phyloP scores from a whole-genome alignment of 2,888 invertebrate species.

The Hypolimnas misippus region DNA sequence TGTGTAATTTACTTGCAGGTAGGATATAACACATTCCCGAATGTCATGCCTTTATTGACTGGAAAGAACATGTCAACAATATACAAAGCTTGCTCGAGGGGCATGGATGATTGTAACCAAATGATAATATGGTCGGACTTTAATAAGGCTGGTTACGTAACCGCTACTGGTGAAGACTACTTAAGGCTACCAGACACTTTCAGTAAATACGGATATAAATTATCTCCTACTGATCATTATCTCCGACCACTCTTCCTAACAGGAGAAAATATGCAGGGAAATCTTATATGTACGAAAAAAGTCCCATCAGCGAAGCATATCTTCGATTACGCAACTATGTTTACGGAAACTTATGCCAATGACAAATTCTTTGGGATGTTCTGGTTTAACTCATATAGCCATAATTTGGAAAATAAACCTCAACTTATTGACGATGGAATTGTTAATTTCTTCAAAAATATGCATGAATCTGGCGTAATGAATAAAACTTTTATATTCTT shows the following conservation, averaged over 20 bases:
- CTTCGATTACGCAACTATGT: slow-evolving; percentile 86
- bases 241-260: slow-evolving; percentile 88
- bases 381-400: slow-evolving; percentile 90
- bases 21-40: slow-evolving; percentile 94
- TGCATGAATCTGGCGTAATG: slow-evolving; percentile 80
- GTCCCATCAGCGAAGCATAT: slow-evolving; percentile 86
- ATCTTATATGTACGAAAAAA: slow-evolving; percentile 68
- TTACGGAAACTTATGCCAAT: slow-evolving; percentile 83
- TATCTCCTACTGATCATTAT: slow-evolving; percentile 92
- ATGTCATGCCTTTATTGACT: slow-evolving; percentile 90
- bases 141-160: slow-evolving; percentile 87
- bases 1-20: slow-evolving; percentile 73
- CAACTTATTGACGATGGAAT: slow-evolving; percentile 86
- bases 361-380: slow-evolving; percentile 88
- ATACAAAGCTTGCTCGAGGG: slow-evolving; percentile 73
- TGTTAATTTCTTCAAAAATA: slow-evolving; percentile 77
- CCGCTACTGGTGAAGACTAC: slow-evolving; percentile 91
- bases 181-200: slow-evolving; percentile 87
- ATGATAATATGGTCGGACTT: slow-evolving; percentile 91
- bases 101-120: slow-evolving; percentile 86
- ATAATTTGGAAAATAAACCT: slow-evolving; percentile 86
- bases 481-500: slow-evolving; percentile 88
- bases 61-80: slow-evolving; percentile 84
- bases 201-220: slow-evolving; percentile 84
- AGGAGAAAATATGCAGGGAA: slow-evolving; percentile 76